Evolutionary conservation across 1,140 invertebrate genomes (phyloP), one percentile per base, ranked within the genome.

Genomic region (Sinonovacula constricta): DNA sequence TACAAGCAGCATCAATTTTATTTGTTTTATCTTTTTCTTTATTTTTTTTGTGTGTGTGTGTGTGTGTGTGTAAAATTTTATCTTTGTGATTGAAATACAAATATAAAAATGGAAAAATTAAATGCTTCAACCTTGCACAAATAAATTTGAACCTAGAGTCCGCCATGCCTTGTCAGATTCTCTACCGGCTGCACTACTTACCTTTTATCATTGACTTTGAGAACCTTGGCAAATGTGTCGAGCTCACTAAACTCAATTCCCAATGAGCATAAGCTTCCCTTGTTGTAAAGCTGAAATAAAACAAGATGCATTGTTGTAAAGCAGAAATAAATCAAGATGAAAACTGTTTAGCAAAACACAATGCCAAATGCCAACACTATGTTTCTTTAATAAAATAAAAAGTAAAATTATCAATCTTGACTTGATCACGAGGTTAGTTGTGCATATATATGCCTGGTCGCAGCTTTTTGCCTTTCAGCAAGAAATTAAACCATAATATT

Each of bases 131-230:
- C 39, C 39, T 45, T 45, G 7, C 7, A 45, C 39, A 10, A n/a
- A n/a, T n/a, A n/a, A n/a, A n/a, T n/a, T n/a, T n/a, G n/a, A n/a
- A n/a, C n/a, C n/a, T n/a, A n/a, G n/a, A n/a, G n/a, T n/a, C n/a
- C n/a, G n/a, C n/a, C n/a, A n/a, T n/a, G n/a, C n/a, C n/a, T n/a
- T n/a, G n/a, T n/a, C n/a, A n/a, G n/a, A n/a, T n/a, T n/a, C n/a
- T n/a, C n/a, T n/a, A n/a, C n/a, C n/a, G n/a, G n/a, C n/a, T n/a
- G n/a, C n/a, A n/a, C 18, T 18, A 45, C 91, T 65, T 93, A 92
- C 82, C 95, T 93, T 79, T 94, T 93, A 72, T 94, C 93, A 85
- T 93, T 93, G 66, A 95, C 93, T 80, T 93, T 94, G 45, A 97
- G 89, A 83, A 97, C 92, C 82, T 94, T 91, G 80, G 93, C 92